Base-by-base conservation (phyloP, 2,888 invertebrate genomes). In the Ophraella communa region DNA sequence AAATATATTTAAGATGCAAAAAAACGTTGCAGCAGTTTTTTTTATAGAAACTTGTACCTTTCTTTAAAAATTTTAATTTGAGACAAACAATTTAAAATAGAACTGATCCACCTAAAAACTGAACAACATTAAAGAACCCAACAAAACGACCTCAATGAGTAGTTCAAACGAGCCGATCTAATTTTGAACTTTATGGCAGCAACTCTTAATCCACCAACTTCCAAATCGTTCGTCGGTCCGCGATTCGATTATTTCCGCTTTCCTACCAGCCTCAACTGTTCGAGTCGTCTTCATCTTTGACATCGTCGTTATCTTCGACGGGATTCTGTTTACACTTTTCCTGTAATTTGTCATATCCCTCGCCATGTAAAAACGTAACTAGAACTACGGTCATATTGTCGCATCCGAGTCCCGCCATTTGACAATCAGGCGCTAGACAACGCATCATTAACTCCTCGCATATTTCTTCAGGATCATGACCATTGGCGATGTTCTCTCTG, bases 331-430 rank as follows among this genome's bases (percentile, higher is more conserved):
- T 73, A 66, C 76, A 77, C 65, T 72, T 75, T 54, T 73, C 71
- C 49, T 75, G 64, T 4, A 77, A 64, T 42, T 73, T 67, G 45
- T 76, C 73, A 52, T 85, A 87, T 4, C 84, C 80, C 70, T 84
- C 84, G 14, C 85, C 86, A 60, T 87, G 87, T 35, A 91, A 81
- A 67, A 96, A 88, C 78, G 94, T 93, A 61, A 97, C 88, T 39
- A 98, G 84, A 33, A 97, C 89, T 3, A 96, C 97, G 20, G 98
- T 98, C 98, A 99, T 99, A 84, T 99, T 99, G 84, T 99, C 98
- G 83, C 98, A 97, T 72, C 98, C 98, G 45, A 98, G 87, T 1
- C 98, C 98, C 47, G 95, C 96, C 88, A 98, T 96, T 77, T 95
- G 93, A 77, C 95, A 94, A 84, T 98, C 98, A 2, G 98, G 98